Conservation (phyloP, 2,113 vertebrate genomes). For the Pithys albifrons region DNA sequence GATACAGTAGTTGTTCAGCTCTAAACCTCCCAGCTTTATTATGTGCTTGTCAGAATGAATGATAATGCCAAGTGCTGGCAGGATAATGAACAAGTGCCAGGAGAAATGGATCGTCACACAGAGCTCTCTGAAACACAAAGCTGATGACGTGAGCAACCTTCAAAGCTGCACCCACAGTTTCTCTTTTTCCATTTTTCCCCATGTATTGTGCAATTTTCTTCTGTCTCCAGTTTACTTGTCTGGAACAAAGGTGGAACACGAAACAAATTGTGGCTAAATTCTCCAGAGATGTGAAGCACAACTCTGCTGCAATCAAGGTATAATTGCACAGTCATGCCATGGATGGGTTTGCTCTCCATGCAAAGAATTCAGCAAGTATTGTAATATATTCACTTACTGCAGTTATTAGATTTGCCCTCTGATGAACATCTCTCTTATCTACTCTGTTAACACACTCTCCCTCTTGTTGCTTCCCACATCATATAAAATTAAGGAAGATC, state of each 20-base stretch:
- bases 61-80: conserved; percentile 58
- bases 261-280: not conserved
- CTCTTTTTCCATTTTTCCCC: not conserved
- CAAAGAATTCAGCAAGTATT: not conserved
- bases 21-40: conserved; percentile 13
- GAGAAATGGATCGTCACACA: conserved; percentile 42
- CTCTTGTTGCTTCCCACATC: not conserved
- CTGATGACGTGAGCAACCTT: conserved; percentile 6
- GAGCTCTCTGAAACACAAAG: conserved; percentile 30
- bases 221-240: not conserved
- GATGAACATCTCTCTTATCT: not conserved
- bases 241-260: not conserved
- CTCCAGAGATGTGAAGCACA: not conserved
- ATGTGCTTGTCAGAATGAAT: conserved; percentile 59
- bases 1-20: conserved; percentile 39
- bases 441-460: not conserved
- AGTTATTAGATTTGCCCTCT: not conserved
- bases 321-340: not conserved
- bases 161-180: conserved; percentile 27
- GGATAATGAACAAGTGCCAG: conserved; percentile 61
- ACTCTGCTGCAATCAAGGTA: not conserved
- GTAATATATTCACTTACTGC: not conserved
- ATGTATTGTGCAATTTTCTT: not conserved
- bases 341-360: not conserved
- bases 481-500: not conserved